Conservation (phyloP, 2,797 vertebrate genomes). For the Eurystomus glaucurus region DNA sequence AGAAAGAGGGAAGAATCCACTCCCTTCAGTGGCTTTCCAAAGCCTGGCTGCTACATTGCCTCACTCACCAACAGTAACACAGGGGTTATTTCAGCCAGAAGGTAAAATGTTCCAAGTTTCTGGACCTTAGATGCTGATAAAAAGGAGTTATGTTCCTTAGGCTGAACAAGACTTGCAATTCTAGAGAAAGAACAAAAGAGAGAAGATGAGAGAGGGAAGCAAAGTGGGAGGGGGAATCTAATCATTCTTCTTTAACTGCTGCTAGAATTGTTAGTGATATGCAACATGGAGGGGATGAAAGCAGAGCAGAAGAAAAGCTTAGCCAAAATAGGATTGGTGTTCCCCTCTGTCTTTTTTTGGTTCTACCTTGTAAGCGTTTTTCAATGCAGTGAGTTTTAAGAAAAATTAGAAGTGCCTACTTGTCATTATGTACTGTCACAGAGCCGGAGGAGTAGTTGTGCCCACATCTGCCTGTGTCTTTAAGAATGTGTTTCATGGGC, state of each 20-base stretch:
- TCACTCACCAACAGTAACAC: background rate
- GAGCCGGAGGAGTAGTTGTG: background rate
- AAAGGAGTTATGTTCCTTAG: background rate
- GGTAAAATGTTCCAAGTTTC: background rate
- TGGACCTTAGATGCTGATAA: background rate
- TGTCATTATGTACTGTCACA: background rate
- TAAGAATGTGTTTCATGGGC: background rate
- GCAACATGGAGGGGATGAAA: background rate
- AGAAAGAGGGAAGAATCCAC: background rate
- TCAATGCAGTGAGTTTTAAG: background rate
- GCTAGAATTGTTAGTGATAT: background rate
- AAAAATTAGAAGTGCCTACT: background rate
- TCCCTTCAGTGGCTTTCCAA: background rate
- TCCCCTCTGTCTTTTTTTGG: background rate
- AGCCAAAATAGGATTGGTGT: background rate
- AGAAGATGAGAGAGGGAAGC: background rate
- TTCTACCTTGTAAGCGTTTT: background rate
- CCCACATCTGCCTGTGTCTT: background rate
- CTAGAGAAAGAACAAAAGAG: background rate
- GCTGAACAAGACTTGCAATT: background rate
- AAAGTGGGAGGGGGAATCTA: background rate
- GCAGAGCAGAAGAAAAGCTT: background rate
- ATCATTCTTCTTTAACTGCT: background rate
- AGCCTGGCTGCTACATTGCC: background rate
- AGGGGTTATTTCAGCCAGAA: background rate